Evolutionary conservation across 2,113 vertebrate genomes (phyloP), one percentile per base, ranked within the genome.

Genomic region (Panthera leo): DNA sequence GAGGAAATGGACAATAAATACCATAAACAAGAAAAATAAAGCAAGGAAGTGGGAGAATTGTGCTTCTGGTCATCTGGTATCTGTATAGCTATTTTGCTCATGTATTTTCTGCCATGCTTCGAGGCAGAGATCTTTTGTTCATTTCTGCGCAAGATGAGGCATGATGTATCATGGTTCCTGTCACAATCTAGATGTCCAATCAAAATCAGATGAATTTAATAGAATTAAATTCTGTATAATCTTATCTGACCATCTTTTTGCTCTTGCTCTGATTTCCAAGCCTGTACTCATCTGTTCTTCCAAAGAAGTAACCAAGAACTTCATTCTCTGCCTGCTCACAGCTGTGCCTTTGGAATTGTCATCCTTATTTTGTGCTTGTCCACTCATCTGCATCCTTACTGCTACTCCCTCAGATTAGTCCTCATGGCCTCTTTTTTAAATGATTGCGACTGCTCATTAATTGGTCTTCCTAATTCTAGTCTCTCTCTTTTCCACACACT

Each of bases 141-240:
- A 19, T 67, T 19, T 94, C 31, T 48, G 53, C 29, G n/a, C 3
- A 71, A 31, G 5, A 51, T 19, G 31, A 75, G 23, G 15, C 65
- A 53, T 75, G 42, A 12, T 18, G 5, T 61, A 45, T 53, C 18
- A 61, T 71, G 5, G 19, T 51, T 96, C 16, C 51, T 83, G 70
- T 80, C 18, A 58, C 27, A 85, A 45, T 63, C 31, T 85, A 1
- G 48, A 45, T 80, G 39, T 23, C 36, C 63, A 91, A 3, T 82
- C 68, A 89, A 89, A 93, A 89, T 82, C 29, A 82, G 34, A 65
- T 75, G 14, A 76, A 80, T 70, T 95, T 73, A 89, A 53, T 65
- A 58, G 55, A 80, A 76, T 92, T 76, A 85, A 67, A 25, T 70
- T 92, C 25, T 48, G 10, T 5, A 55, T 7, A 7, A 42, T 82